Evolutionary conservation across 2,113 vertebrate genomes (phyloP).

Genomic region (Dermatemys mawii): DNA sequence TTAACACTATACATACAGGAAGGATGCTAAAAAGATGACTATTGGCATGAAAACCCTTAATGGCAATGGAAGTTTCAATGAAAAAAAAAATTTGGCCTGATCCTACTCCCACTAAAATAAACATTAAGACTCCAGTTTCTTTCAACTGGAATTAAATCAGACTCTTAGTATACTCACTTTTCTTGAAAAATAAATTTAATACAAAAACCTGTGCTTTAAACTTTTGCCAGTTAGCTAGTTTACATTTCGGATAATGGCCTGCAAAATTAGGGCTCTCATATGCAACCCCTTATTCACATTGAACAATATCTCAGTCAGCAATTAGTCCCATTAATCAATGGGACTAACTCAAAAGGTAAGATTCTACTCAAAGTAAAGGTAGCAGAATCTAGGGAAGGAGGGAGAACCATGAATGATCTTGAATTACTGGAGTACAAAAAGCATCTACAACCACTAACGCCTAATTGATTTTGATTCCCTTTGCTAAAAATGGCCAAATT

Average conservation of each 20-base stretch:
- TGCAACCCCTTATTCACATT: neutral
- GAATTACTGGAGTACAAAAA: neutral
- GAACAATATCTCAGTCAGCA: neutral
- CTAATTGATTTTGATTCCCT: neutral
- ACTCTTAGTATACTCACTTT: neutral
- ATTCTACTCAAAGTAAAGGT: neutral
- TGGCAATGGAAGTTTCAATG: neutral
- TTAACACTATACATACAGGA: neutral
- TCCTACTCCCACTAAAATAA: neutral
- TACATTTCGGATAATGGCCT: neutral
- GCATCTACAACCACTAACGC: neutral
- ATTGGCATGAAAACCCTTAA: neutral
- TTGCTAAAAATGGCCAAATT: neutral
- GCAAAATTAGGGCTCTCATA: neutral
- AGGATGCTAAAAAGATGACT: constrained; percentile 2
- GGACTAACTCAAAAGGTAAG: fast-evolving
- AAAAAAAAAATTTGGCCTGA: neutral
- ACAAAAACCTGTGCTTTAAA: neutral
- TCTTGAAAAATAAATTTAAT: neutral
- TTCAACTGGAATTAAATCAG: neutral
- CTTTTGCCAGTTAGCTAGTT: neutral
- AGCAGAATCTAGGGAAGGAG: neutral
- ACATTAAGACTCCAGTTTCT: neutral
- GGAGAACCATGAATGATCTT: neutral
- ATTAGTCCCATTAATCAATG: fast-evolving